Evolutionary conservation across 2,888 invertebrate genomes (phyloP), one percentile per base, ranked within the genome.

Genomic region (Brachypalpus laphriformis): DNA sequence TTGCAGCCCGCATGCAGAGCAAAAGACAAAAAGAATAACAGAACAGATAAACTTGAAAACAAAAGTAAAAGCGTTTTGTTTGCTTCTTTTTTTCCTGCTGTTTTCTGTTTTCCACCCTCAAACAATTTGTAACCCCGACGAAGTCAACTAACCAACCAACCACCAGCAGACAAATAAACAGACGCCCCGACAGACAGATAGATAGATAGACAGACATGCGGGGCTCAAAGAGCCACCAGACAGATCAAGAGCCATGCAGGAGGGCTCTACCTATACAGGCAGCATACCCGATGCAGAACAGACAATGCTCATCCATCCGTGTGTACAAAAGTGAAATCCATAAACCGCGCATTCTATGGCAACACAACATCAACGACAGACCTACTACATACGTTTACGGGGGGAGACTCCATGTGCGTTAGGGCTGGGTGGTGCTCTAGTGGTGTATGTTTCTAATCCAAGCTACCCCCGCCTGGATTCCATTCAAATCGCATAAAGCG

Each of bases 311-410:
- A 81, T 71, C 85, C 85, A 75, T 71, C 75, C 85, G 47, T 61
- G 25, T 66, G 76, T 49, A 37, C 65, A 85, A 81, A 85, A 85
- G 85, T 85, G 81, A 85, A 85, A 85, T 81, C 85, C 81, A 85
- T 85, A 81, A 85, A 81, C 85, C 47, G 75, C 76, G 75, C 63
- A 4, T 65, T 47, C 25, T 59, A 68, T 54, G 56, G 78, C 66
- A 51, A 77, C 66, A 37, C 54, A 65, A 74, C 49, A 49, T 61
- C 28, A 68, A 40, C 54, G 59, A 25, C 37, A 45, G n/a, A 54
- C 31, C n/a, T 34, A 20, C 28, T 31, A 45, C 40, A 28, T 40
- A 40, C 40, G 68, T n/a, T n/a, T n/a, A n/a, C n/a, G n/a, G n/a
- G n/a, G n/a, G n/a, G n/a, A n/a, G n/a, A n/a, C n/a, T n/a, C n/a